Conservation (phyloP, 1,140 invertebrate species). For the Leptinotarsa texana region DNA sequence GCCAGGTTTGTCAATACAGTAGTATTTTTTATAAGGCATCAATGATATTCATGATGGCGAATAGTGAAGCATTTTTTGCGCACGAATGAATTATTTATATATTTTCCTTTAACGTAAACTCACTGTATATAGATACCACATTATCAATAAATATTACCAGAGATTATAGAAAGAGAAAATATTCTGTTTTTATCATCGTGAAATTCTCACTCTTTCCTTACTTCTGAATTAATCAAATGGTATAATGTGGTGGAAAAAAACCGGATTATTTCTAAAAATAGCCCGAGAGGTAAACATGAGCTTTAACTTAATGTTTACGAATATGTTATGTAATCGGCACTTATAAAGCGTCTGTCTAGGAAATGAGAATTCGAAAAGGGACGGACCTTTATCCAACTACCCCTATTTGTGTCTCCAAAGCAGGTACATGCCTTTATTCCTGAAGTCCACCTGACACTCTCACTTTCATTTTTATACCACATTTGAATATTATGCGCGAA, state of each 20-base stretch:
- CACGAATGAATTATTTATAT: no score
- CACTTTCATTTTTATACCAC: not conserved
- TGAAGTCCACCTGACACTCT: constrained; percentile 7
- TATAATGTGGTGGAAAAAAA: not conserved
- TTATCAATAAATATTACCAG: no score
- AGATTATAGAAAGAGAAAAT: no score
- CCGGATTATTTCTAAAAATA: not conserved
- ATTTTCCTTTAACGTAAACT: no score
- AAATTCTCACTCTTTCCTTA: no score
- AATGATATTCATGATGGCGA: no score
- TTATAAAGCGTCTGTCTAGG: constrained; percentile 3
- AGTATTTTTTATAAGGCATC: no score
- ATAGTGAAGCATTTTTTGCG: no score
- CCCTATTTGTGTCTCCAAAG: not conserved
- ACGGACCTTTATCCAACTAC: not conserved
- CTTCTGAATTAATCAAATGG: no score
- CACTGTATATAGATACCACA: no score
- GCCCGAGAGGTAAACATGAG: not conserved
- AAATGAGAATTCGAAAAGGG: constrained; percentile 1
- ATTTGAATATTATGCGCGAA: not conserved
- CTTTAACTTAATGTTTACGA: not conserved
- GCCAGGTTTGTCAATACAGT: no score
- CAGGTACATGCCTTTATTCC: not conserved
- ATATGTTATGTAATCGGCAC: not conserved
- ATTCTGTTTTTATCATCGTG: no score